phyloP scores from a whole-genome alignment of 1,140 invertebrate genomes.

The Trialeurodes vaporariorum region DNA sequence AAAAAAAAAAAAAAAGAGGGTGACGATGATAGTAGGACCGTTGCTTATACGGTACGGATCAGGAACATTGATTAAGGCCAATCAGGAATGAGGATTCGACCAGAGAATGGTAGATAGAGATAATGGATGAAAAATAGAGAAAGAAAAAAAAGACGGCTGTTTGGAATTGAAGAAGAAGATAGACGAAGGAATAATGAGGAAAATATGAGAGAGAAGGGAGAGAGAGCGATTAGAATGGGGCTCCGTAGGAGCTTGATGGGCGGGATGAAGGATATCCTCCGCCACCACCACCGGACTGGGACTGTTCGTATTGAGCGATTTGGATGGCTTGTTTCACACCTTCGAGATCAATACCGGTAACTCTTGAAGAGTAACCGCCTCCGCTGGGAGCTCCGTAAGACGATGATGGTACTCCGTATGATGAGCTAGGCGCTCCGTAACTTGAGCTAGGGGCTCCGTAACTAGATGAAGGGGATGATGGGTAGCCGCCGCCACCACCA shows the following conservation, averaged over 20 bases:
- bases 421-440: slow-evolving; percentile 40
- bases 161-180: not conserved
- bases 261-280: slow-evolving; percentile 42
- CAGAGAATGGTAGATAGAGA: too few species aligned
- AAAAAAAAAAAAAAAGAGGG: not conserved
- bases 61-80: not conserved
- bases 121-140: too few species aligned
- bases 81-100: too few species aligned
- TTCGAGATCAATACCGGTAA: slow-evolving; percentile 60
- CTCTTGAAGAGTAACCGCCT: slow-evolving; percentile 40
- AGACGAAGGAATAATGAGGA: not conserved
- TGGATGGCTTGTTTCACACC: slow-evolving; percentile 63
- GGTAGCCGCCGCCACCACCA: slow-evolving; percentile 31
- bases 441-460: slow-evolving; percentile 29
- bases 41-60: too few species aligned
- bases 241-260: slow-evolving; percentile 47
- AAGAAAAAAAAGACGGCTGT: too few species aligned
- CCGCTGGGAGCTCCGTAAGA: slow-evolving; percentile 38
- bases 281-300: slow-evolving; percentile 32
- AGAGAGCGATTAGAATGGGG: slow-evolving; percentile 31
- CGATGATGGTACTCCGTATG: slow-evolving; percentile 40
- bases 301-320: slow-evolving; percentile 55
- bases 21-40: not conserved
- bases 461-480: slow-evolving; percentile 9
- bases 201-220: not conserved